Conservation (phyloP, 2,888 invertebrate species). For the Acleris sparsana region DNA sequence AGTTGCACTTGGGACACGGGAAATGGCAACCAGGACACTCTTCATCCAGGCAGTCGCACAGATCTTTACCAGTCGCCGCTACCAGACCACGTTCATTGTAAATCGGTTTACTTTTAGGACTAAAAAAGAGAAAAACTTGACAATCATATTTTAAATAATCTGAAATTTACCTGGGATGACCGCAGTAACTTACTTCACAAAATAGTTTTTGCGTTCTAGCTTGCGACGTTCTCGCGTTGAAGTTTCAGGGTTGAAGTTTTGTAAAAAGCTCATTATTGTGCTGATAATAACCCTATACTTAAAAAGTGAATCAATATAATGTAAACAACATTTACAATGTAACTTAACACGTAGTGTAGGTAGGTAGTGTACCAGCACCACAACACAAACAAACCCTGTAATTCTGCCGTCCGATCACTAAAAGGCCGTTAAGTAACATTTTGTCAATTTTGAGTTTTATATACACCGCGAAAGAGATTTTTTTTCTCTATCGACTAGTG, state of each 20-base stretch:
- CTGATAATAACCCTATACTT: background rate
- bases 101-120: slow-evolving; percentile 81
- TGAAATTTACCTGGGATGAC: background rate
- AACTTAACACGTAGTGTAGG: too few species aligned
- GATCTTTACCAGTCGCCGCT: slow-evolving; percentile 85
- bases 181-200: slow-evolving; percentile 57
- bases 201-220: slow-evolving; percentile 86
- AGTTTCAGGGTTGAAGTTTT: slow-evolving; percentile 90
- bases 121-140: slow-evolving; percentile 45
- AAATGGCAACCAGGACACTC: slow-evolving; percentile 94
- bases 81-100: slow-evolving; percentile 89
- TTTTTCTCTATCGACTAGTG: too few species aligned
- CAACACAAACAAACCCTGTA: too few species aligned
- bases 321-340: too few species aligned
- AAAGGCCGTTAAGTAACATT: too few species aligned
- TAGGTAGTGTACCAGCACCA: too few species aligned
- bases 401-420: too few species aligned
- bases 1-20: slow-evolving; percentile 88
- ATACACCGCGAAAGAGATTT: too few species aligned
- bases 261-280: slow-evolving; percentile 64
- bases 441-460: too few species aligned
- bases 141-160: background rate
- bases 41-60: slow-evolving; percentile 93
- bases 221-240: slow-evolving; percentile 91
- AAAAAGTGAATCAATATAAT: too few species aligned